Evolutionary conservation across 2,888 invertebrate species (phyloP).

Genomic region (Eilema caniola): DNA sequence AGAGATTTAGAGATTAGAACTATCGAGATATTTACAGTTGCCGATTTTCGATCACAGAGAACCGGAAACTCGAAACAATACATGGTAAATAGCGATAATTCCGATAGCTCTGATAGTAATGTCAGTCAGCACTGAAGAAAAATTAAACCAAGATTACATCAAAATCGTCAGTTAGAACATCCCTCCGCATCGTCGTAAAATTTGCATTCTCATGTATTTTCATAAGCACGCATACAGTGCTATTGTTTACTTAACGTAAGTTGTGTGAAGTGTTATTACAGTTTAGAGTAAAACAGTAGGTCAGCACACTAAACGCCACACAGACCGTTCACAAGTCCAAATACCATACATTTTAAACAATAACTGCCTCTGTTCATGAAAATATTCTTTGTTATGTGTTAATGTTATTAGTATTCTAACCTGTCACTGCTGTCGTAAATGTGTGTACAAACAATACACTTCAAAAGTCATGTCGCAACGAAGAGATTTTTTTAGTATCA

Average conservation of each 20-base stretch:
- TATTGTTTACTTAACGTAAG: slow-evolving; percentile 36
- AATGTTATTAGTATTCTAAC: neutral
- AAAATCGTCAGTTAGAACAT: slow-evolving; percentile 25
- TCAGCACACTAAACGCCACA: neutral
- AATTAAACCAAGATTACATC: slow-evolving; percentile 18
- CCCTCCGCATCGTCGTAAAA: slow-evolving; percentile 18
- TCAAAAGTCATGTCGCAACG: too few relatives aligned
- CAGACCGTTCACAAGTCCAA: neutral
- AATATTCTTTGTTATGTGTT: neutral
- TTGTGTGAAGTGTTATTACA: neutral
- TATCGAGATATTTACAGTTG: too few relatives aligned
- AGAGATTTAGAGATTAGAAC: too few relatives aligned
- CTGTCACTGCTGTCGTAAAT: neutral
- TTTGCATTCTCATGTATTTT: slow-evolving; percentile 51
- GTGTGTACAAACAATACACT: neutral
- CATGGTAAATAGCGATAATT: too few relatives aligned
- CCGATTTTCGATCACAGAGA: too few relatives aligned
- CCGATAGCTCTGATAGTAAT: too few relatives aligned
- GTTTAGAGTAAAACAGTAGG: slow-evolving; percentile 18
- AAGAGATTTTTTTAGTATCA: neutral
- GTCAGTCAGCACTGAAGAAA: slow-evolving; percentile 7
- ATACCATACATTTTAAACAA: neutral
- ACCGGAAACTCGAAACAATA: too few relatives aligned
- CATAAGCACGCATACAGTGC: slow-evolving; percentile 41
- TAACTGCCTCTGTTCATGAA: neutral